Conservation (phyloP, 2,888 invertebrate genomes). For the Cheilosia variabilis region DNA sequence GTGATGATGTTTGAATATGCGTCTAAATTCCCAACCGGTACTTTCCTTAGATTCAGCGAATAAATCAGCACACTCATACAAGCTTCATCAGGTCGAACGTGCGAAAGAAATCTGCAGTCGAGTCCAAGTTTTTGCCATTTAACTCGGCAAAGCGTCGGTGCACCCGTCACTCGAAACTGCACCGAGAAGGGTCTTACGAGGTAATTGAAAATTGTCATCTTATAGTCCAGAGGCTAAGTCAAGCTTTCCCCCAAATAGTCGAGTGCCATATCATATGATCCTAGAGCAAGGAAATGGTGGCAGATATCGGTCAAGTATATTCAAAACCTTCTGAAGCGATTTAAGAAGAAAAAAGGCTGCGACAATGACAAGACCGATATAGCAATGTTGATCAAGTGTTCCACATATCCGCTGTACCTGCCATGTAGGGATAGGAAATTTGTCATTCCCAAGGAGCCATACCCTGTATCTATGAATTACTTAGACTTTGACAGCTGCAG, state of each 20-base stretch:
- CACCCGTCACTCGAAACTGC: slow-evolving; percentile 35
- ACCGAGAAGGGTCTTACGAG: slow-evolving; percentile 19
- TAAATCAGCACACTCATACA: slow-evolving; percentile 80
- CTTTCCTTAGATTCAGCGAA: slow-evolving; percentile 76
- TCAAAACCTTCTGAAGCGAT: slow-evolving; percentile 41
- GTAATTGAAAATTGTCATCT: slow-evolving; percentile 2
- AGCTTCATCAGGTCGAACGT: slow-evolving; percentile 80
- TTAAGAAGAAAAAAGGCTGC: slow-evolving; percentile 1
- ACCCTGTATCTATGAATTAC: slow-evolving; percentile 57
- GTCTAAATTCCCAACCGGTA: neutral
- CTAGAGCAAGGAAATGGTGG: slow-evolving; percentile 76
- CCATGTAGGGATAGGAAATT: slow-evolving; percentile 43
- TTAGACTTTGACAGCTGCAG: slow-evolving; percentile 40
- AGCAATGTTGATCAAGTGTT: slow-evolving; percentile 45
- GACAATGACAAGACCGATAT: neutral
- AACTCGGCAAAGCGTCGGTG: slow-evolving; percentile 56
- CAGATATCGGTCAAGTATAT: slow-evolving; percentile 69
- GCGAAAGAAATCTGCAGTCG: slow-evolving; percentile 41
- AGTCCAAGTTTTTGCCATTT: slow-evolving; percentile 34
- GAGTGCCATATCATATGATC: slow-evolving; percentile 30
- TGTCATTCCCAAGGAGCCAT: slow-evolving; percentile 31
- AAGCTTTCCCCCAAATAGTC: slow-evolving; percentile 15
- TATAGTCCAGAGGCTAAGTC: neutral
- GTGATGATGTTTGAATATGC: neutral
- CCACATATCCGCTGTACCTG: slow-evolving; percentile 45